These are phyloP conservation scores for Gasterosteus nipponicus DNA, from an alignment of 2,113 vertebrate species.

Conservation along the genomic window DNA sequence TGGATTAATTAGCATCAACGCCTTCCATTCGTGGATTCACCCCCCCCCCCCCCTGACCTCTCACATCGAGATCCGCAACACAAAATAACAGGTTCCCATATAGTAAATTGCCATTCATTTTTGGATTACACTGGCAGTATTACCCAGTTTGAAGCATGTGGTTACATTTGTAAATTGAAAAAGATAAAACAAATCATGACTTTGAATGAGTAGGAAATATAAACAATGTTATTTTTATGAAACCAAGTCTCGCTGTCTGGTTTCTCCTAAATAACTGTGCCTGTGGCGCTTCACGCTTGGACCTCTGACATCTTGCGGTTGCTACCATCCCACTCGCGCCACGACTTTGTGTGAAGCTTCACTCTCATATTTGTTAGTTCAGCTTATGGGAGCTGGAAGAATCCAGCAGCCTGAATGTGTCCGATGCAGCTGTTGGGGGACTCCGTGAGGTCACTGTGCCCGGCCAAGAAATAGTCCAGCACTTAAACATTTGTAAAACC, in stretches of 20 bases:
- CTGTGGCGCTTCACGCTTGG: slow-evolving; percentile 20
- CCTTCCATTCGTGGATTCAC: slow-evolving; percentile 13
- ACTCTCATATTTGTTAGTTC: not conserved
- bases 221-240: not conserved
- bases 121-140: not conserved
- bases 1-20: slow-evolving; percentile 59
- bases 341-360: not conserved
- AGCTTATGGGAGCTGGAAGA: too few relatives aligned
- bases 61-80: not conserved
- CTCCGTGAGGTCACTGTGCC: too few relatives aligned
- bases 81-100: not conserved
- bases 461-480: too few relatives aligned
- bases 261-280: slow-evolving; percentile 12
- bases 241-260: slow-evolving; percentile 9
- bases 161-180: not conserved
- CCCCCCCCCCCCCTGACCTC: not conserved
- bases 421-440: too few relatives aligned
- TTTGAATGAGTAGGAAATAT: not conserved
- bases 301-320: slow-evolving; percentile 6
- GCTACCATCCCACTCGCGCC: not conserved
- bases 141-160: not conserved
- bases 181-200: not conserved
- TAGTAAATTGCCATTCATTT: not conserved
- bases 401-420: too few relatives aligned
- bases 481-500: too few relatives aligned